These are phyloP conservation scores for Mactromeris polynyma DNA, from an alignment of 2,888 invertebrate genomes.

Conservation along the genomic window DNA sequence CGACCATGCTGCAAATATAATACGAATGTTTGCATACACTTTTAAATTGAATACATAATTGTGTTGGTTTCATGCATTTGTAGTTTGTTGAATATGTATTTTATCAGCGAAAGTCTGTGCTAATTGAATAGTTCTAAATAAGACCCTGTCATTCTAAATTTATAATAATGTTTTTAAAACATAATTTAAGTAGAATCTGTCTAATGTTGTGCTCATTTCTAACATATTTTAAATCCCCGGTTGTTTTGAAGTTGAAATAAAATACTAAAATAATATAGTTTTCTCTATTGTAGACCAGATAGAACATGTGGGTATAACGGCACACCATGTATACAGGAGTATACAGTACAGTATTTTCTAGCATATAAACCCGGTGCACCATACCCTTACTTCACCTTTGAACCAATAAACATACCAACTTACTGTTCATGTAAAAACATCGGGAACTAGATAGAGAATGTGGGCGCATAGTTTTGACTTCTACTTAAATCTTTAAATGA, in stretches of 20 bases:
- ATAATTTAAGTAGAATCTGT: background rate
- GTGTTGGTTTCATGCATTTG: background rate
- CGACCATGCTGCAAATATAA: too few species aligned
- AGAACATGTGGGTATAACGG: background rate
- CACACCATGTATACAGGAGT: background rate
- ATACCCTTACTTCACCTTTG: background rate
- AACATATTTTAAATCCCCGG: background rate
- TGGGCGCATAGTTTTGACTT: too few species aligned
- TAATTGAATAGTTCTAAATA: background rate
- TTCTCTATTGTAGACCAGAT: background rate
- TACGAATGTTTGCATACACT: too few species aligned
- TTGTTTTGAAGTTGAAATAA: background rate
- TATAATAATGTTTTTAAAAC: background rate
- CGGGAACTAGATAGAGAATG: too few species aligned
- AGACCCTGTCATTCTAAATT: background rate
- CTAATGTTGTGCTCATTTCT: background rate
- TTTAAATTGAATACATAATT: too few species aligned
- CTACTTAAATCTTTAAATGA: too few species aligned
- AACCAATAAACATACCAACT: background rate
- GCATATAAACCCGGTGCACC: background rate
- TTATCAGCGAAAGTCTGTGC: background rate
- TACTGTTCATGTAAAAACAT: background rate
- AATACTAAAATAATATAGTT: background rate
- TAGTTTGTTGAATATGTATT: background rate
- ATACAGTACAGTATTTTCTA: background rate